Percentiles rank a stretch among this genome's conserved stretches.
Conservation (phyloP, 2,113 vertebrate species). For the Kobus ellipsiprymnus region DNA sequence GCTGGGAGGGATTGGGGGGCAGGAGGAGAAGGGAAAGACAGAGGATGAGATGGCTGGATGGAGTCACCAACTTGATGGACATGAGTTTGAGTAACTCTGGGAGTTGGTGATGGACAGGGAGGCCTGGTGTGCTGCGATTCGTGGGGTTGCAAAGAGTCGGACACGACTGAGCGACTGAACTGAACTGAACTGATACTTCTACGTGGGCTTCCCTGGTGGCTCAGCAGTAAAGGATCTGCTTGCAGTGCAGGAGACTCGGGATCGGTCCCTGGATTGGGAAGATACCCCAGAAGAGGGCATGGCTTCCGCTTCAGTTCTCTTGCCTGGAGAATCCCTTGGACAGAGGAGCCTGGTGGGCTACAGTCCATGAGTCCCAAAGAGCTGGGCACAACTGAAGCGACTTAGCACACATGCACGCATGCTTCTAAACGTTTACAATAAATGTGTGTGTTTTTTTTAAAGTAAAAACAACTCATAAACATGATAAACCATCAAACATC, state of each 20-base stretch:
- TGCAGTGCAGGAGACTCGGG: neutral
- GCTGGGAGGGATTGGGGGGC: no score
- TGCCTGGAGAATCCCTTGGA: neutral
- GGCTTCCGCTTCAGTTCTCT: neutral
- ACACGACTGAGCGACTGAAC: neutral
- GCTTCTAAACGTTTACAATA: neutral
- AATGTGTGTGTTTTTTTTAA: neutral
- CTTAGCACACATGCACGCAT: neutral
- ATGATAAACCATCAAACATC: neutral
- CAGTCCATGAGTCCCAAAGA: neutral
- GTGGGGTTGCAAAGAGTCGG: no score
- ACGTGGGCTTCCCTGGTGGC: neutral
- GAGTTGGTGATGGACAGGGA: no score
- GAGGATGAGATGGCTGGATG: no score
- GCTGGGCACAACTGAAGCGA: neutral
- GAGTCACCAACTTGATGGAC: no score
- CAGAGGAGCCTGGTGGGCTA: neutral
- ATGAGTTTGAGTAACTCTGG: no score
- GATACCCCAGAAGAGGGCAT: neutral
- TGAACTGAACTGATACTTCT: neutral
- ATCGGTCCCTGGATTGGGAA: neutral
- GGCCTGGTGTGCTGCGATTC: no score
- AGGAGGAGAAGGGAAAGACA: no score
- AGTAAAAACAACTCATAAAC: neutral
- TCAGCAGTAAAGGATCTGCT: neutral